A percentile compares a stretch with the other conserved stretches of the same genome.
Conservation (phyloP, 2,113 vertebrate genomes). For the Anoura caudifer region DNA sequence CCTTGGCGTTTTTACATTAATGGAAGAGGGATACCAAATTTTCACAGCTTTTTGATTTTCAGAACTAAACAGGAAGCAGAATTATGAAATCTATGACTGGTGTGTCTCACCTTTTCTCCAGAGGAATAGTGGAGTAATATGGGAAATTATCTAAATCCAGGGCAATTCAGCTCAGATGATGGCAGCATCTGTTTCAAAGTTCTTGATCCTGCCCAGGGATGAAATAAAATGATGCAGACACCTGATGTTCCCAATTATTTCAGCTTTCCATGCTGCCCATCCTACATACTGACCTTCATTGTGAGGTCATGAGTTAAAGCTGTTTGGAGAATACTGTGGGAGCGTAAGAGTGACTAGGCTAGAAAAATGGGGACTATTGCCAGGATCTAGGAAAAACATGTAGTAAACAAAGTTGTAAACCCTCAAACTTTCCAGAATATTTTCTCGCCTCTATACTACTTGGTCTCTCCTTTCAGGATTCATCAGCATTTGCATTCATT, state of each 20-base stretch:
- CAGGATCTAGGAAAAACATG: background rate
- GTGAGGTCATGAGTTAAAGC: background rate
- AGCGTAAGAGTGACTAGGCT: background rate
- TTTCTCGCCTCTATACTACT: background rate
- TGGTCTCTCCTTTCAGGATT: background rate
- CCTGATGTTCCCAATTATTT: background rate
- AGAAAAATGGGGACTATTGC: background rate
- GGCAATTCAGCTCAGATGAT: background rate
- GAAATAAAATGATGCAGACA: background rate
- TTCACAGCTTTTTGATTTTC: constrained; percentile 50
- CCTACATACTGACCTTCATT: background rate
- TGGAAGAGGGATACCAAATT: constrained; percentile 32
- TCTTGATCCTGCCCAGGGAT: background rate
- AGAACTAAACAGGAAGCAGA: constrained; percentile 17
- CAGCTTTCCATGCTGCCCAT: background rate
- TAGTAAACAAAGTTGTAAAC: background rate
- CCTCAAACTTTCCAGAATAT: background rate
- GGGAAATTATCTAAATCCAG: background rate
- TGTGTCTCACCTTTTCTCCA: background rate
- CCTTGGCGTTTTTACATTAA: constrained; percentile 35
- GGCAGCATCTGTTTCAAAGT: background rate
- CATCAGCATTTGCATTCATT: background rate
- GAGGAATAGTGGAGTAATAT: background rate
- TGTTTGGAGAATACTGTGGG: background rate
- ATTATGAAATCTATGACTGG: background rate